A percentile compares a stretch with the other conserved stretches of the same genome.
phyloP scores from a whole-genome alignment of 1,140 invertebrate genomes.

The Periplaneta americana region DNA sequence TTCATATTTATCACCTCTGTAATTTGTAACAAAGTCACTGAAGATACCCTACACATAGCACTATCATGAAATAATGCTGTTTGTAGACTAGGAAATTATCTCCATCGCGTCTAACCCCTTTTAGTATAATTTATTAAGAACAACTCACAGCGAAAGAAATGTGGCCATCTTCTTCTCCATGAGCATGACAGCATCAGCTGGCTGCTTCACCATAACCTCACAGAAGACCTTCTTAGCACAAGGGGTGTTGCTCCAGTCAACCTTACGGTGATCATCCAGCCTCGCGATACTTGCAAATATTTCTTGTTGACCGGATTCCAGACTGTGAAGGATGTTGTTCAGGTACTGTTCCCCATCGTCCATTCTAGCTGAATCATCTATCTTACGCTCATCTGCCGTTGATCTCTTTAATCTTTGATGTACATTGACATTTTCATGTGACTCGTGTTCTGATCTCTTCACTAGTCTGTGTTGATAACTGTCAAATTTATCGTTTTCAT shows the following conservation, averaged over 20 bases:
- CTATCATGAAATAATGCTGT: too few relatives aligned
- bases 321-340: not conserved
- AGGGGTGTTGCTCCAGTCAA: slow-evolving; percentile 63
- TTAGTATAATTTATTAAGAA: not conserved
- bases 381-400: not conserved
- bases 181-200: slow-evolving; percentile 53
- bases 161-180: slow-evolving; percentile 76
- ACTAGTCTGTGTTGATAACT: not conserved
- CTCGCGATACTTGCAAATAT: not conserved
- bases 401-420: not conserved
- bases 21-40: too few relatives aligned
- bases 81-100: too few relatives aligned
- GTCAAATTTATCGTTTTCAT: not conserved
- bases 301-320: not conserved
- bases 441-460: not conserved
- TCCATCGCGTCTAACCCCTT: too few relatives aligned
- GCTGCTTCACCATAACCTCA: slow-evolving; percentile 58
- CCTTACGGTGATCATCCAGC: slow-evolving; percentile 31
- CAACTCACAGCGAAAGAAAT: slow-evolving; percentile 61
- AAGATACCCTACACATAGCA: too few relatives aligned
- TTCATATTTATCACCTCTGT: too few relatives aligned
- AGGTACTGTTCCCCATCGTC: not conserved
- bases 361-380: not conserved
- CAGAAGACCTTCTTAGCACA: slow-evolving; percentile 73
- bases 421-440: not conserved